Conservation (phyloP, 2,797 vertebrate species). For the Esox lucius region DNA sequence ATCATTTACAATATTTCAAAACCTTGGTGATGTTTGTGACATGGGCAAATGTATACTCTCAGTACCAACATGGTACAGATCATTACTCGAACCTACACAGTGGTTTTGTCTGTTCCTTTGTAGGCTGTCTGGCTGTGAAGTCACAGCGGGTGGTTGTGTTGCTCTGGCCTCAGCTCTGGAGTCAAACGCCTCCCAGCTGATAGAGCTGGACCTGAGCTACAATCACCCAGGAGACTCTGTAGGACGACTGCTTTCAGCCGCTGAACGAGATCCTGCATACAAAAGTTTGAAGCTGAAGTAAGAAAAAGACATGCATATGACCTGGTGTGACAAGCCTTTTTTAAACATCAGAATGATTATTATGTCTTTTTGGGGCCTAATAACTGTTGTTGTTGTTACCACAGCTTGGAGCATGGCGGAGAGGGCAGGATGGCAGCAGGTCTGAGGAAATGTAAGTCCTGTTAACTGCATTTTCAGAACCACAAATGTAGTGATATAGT, state of each 20-base stretch:
- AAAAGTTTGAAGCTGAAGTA: not conserved
- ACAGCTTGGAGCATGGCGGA: not conserved
- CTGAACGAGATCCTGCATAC: not conserved
- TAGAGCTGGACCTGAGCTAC: conserved; percentile 1
- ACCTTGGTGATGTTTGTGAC: not conserved
- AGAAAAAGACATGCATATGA: not conserved
- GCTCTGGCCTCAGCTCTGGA: not conserved
- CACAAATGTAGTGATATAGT: not conserved
- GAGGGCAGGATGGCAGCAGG: not conserved
- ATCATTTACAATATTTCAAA: not conserved
- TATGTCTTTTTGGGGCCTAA: not conserved
- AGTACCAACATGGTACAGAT: not conserved
- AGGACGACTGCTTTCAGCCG: not conserved
- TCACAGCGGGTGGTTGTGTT: not conserved
- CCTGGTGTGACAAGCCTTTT: not conserved
- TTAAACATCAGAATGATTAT: not conserved
- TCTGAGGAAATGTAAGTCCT: not conserved
- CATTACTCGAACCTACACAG: not conserved
- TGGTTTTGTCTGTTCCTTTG: not conserved
- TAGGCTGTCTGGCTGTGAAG: not conserved
- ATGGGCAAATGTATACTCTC: not conserved
- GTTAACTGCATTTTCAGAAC: not conserved
- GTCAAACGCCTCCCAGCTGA: not conserved
- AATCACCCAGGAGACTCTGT: conserved; percentile 1
- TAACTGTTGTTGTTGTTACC: not conserved